Base-by-base conservation (phyloP, 2,113 vertebrate species). In the Megaceryle maxima region DNA sequence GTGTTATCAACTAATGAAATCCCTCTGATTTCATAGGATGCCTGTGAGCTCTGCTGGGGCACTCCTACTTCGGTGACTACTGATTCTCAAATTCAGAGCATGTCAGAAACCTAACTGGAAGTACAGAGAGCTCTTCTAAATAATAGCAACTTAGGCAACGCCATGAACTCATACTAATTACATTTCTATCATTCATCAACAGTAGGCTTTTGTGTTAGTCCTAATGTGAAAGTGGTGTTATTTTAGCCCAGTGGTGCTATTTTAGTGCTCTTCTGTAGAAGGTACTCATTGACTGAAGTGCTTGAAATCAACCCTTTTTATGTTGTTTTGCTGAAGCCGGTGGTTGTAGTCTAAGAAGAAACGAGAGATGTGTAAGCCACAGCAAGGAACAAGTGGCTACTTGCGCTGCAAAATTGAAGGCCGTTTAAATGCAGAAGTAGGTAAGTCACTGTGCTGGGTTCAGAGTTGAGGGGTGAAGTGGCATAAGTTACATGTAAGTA, bases 271-370 rank as follows among this genome's bases (percentile, higher is more conserved):
- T 95, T 97, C 95, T 96, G 46, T 93, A 95, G 94, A 95, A 96
- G 83, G 79, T 94, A 44, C 69, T 97, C 92, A 88, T 95, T 97
- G 97, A 94, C 92, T 97, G 96, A 94, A 98, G 94, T 97, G 87
- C 89, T 97, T 35, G 35, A 96, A 95, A 94, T 97, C 92, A 97
- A 73, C 50, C 50, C 53, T 91, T 97, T 96, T 97, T 85, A 90
- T 80, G 74, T 89, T 97, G 72, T 96, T 98, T 97, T 92, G 25
- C 96, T 96, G 88, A 90, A 92, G 92, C 92, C 79, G 67, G 96
- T 74, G 41, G 69, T 97, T 72, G 44, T 83, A 74, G 84, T 93
- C 69, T 87, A 85, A 81, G 57, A 90, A 64, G 82, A 87, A 91
- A 51, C 24, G 68, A 87, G 92, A 82, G n/a, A 41, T 0, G 2